A percentile compares a stretch with the other conserved stretches of the same genome.
phyloP scores from a whole-genome alignment of 2,113 vertebrate species.

The Atlantisia rogersi region DNA sequence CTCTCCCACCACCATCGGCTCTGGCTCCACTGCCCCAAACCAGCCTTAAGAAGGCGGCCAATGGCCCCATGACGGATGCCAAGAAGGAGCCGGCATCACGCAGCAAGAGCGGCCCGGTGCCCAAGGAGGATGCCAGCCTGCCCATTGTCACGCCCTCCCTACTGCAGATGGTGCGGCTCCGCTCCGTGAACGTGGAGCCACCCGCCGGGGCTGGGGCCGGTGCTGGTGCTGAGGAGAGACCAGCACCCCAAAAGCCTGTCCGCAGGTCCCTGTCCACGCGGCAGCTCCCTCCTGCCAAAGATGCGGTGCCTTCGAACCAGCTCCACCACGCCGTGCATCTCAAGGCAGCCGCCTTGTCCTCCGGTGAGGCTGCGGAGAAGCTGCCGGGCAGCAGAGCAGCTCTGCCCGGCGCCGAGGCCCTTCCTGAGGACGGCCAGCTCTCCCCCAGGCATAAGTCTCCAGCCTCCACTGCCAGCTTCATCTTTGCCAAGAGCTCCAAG shows the following conservation, averaged over 20 bases:
- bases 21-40: constrained; percentile 6
- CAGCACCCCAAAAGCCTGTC: constrained; percentile 86
- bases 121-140: constrained; percentile 87
- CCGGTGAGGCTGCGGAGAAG: constrained; percentile 45
- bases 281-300: constrained; percentile 60
- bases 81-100: constrained; percentile 77
- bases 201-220: background rate
- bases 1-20: background rate
- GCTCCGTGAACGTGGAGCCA: constrained; percentile 81
- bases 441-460: constrained; percentile 79
- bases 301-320: constrained; percentile 73
- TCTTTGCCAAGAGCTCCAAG: constrained; percentile 90
- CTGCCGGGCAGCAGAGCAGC: background rate
- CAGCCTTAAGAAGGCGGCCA: constrained; percentile 47
- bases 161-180: constrained; percentile 93
- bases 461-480: constrained; percentile 90
- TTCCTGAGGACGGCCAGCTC: constrained; percentile 39
- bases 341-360: constrained; percentile 81
- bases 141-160: constrained; percentile 93
- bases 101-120: constrained; percentile 75
- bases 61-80: background rate
- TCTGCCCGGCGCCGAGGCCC: background rate
- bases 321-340: constrained; percentile 86
- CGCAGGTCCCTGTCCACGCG: constrained; percentile 83
- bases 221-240: constrained; percentile 31